Evolutionary conservation across 2,113 vertebrate genomes (phyloP).

Genomic region (Vulpes vulpes): DNA sequence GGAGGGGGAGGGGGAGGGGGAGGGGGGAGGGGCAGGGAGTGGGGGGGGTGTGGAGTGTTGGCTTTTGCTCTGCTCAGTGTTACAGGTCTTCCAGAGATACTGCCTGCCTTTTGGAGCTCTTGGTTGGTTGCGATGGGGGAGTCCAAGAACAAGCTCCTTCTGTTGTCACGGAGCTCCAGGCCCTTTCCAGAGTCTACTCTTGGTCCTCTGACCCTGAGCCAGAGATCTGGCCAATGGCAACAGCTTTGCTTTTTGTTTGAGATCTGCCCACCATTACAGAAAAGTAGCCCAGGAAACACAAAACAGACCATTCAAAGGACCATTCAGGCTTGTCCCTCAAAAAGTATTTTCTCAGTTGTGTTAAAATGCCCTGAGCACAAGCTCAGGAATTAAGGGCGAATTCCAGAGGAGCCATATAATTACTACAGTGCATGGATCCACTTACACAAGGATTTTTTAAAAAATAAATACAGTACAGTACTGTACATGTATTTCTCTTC

Average conservation of each 20-base stretch:
- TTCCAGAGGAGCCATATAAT: not conserved
- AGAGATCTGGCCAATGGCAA: not conserved
- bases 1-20: too few species aligned
- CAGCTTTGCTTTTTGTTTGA: not conserved
- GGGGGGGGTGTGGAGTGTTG: not conserved
- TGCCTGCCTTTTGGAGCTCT: not conserved
- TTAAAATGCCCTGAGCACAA: not conserved
- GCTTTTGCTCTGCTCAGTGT: not conserved
- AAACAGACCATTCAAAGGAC: not conserved
- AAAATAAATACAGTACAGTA: not conserved
- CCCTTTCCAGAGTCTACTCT: not conserved
- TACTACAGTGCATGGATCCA: not conserved
- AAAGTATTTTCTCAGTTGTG: not conserved
- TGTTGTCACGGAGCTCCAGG: not conserved
- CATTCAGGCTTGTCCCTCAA: not conserved
- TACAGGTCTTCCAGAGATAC: not conserved
- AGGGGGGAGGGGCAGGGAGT: too few species aligned
- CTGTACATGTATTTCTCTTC: not conserved
- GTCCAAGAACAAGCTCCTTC: not conserved
- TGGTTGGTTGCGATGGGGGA: not conserved
- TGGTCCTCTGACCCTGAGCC: not conserved
- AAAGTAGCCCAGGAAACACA: constrained; percentile 5
- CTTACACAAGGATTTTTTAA: not conserved
- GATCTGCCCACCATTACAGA: not conserved
- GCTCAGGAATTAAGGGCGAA: not conserved